These are phyloP conservation scores for Atta texana DNA, from an alignment of 1,140 invertebrate species.

Conservation along the genomic window DNA sequence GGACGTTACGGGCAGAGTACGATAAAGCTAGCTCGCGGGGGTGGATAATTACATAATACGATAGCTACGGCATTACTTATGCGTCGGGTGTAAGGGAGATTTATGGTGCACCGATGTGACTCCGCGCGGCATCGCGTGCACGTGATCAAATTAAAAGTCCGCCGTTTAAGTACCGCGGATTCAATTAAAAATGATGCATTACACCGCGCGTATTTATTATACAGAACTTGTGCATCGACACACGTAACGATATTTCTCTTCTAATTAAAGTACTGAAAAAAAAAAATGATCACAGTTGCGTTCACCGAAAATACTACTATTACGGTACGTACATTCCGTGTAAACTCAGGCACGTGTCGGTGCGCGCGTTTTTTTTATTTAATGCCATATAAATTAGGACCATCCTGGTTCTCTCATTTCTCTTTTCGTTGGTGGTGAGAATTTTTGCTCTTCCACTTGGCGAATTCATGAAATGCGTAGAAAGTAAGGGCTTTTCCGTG, in stretches of 20 bases:
- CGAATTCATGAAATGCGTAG: conserved; percentile 5
- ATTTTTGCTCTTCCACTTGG: conserved; percentile 9
- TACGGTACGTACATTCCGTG: not conserved
- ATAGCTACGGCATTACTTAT: conserved; percentile 44
- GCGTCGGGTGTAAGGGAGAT: conserved; percentile 37
- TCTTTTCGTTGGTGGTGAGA: not conserved
- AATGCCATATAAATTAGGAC: conserved; percentile 13
- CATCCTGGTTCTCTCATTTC: not conserved
- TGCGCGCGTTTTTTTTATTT: not conserved
- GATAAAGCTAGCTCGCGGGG: conserved; percentile 26
- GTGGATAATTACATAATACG: conserved; percentile 51
- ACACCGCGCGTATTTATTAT: not conserved
- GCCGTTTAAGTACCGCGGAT: conserved; percentile 1
- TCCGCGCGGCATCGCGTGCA: not conserved
- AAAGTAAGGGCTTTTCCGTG: conserved; percentile 18
- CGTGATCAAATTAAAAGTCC: conserved; percentile 32
- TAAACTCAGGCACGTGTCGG: not conserved
- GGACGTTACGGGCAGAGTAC: conserved; percentile 2
- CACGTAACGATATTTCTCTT: not conserved
- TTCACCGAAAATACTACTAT: not conserved
- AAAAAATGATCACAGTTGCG: not conserved
- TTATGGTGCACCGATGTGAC: not conserved
- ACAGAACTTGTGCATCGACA: not conserved
- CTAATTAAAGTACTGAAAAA: not conserved
- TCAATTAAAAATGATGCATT: conserved; percentile 36